Evolutionary conservation across 1,140 invertebrate genomes (phyloP).

Genomic region (Bombus pascuorum): DNA sequence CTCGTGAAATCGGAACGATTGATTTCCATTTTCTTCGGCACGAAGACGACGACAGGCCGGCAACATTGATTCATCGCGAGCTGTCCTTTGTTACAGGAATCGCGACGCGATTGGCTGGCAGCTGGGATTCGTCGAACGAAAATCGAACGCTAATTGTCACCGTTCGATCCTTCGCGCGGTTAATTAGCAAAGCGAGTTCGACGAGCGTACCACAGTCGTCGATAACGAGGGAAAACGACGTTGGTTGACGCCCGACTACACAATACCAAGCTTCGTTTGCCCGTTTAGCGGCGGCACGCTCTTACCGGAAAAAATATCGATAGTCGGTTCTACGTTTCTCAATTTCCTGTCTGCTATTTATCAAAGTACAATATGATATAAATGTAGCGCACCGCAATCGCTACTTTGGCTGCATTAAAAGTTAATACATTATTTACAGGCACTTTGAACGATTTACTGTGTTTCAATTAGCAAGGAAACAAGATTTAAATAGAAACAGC

Average conservation of each 20-base stretch:
- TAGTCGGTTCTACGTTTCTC: background rate
- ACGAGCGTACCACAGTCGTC: background rate
- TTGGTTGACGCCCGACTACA: background rate
- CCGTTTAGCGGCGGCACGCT: background rate
- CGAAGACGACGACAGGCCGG: background rate
- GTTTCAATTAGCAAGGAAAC: background rate
- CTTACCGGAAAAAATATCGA: background rate
- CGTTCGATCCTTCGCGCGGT: background rate
- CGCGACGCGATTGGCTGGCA: background rate
- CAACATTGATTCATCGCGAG: slow-evolving; percentile 1
- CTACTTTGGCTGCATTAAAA: background rate
- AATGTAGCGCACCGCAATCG: background rate
- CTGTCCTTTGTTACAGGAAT: background rate
- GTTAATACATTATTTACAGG: background rate
- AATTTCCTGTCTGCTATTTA: background rate
- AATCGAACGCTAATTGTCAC: slow-evolving; percentile 29
- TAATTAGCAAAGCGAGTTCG: slow-evolving; percentile 11
- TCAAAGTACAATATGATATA: background rate
- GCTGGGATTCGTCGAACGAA: background rate
- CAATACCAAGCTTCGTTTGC: background rate
- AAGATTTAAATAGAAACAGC: background rate
- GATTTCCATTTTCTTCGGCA: slow-evolving; percentile 29
- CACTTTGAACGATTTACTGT: background rate
- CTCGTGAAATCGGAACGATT: slow-evolving; percentile 4
- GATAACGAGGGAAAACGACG: slow-evolving; percentile 23